Conservation (phyloP, 2,113 vertebrate genomes). For the Anarrhichthys ocellatus region DNA sequence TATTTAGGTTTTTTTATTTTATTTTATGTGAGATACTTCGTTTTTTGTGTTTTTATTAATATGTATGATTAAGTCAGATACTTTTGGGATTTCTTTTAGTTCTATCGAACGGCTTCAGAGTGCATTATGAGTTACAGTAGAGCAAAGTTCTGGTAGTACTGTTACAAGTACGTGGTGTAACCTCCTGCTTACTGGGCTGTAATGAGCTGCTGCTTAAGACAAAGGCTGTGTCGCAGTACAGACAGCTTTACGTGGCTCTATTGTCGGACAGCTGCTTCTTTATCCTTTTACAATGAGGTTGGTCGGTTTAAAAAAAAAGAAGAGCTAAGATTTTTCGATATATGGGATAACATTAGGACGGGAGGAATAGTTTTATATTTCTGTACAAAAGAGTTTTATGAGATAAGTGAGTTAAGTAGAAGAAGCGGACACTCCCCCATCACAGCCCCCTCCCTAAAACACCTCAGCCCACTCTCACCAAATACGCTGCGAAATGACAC, state of each 20-base stretch:
- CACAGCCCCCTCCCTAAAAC: slow-evolving; percentile 60
- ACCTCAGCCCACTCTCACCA: slow-evolving; percentile 49
- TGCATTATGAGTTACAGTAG: neutral
- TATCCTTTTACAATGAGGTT: neutral
- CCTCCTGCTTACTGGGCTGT: neutral
- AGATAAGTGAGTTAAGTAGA: slow-evolving; percentile 27
- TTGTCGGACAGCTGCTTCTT: neutral
- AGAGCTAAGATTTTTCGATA: neutral
- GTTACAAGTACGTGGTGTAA: neutral
- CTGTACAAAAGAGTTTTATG: slow-evolving; percentile 42
- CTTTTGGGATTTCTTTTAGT: neutral
- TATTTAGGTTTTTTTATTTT: neutral
- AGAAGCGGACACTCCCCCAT: slow-evolving; percentile 69
- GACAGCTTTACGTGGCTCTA: neutral
- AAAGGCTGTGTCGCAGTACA: slow-evolving; percentile 17
- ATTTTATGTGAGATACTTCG: neutral
- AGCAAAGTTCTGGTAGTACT: neutral
- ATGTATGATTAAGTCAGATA: neutral
- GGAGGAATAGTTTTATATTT: slow-evolving; percentile 43
- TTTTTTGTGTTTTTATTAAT: slow-evolving; percentile 9
- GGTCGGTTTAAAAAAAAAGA: neutral
- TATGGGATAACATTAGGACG: neutral
- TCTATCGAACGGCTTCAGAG: neutral
- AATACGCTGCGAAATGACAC: neutral
- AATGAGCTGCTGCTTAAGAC: slow-evolving; percentile 17